These are phyloP conservation scores for Trilocha varians DNA, from an alignment of 2,888 invertebrate species.

Conservation along the genomic window DNA sequence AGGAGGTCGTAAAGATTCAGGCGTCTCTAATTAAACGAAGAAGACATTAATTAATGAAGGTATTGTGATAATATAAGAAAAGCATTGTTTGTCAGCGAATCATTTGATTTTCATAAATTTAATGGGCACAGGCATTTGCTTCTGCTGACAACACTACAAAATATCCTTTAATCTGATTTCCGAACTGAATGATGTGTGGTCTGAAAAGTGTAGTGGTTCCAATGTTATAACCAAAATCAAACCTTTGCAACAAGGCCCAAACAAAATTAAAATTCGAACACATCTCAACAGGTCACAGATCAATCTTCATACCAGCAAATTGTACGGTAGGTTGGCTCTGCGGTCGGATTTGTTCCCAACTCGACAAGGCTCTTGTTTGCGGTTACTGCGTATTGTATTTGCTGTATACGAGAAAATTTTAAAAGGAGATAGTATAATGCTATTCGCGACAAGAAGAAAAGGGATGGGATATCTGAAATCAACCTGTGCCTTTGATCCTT, in stretches of 20 bases:
- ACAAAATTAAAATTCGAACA: too few species aligned
- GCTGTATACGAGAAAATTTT: slow-evolving; percentile 20
- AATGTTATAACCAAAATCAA: too few species aligned
- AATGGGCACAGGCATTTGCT: too few species aligned
- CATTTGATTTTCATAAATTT: too few species aligned
- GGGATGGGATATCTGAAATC: slow-evolving; percentile 6
- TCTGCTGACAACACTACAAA: too few species aligned
- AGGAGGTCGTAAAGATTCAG: slow-evolving; percentile 19
- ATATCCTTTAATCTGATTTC: too few species aligned
- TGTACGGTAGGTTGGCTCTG: background rate
- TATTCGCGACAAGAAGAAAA: background rate
- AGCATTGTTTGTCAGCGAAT: slow-evolving; percentile 7
- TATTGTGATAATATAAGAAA: slow-evolving; percentile 21
- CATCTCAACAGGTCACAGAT: too few species aligned
- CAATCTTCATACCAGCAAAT: background rate
- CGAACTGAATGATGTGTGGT: too few species aligned
- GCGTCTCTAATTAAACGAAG: slow-evolving; percentile 25
- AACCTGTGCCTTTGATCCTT: slow-evolving; percentile 29
- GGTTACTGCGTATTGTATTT: slow-evolving; percentile 31
- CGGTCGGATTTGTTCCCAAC: slow-evolving; percentile 11
- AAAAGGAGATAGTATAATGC: background rate
- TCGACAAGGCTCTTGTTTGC: slow-evolving; percentile 25
- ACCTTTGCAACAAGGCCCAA: too few species aligned
- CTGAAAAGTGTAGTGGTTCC: too few species aligned
- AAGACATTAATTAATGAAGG: slow-evolving; percentile 23